Conservation (phyloP, 2,113 vertebrate genomes). For the Perca fluviatilis region DNA sequence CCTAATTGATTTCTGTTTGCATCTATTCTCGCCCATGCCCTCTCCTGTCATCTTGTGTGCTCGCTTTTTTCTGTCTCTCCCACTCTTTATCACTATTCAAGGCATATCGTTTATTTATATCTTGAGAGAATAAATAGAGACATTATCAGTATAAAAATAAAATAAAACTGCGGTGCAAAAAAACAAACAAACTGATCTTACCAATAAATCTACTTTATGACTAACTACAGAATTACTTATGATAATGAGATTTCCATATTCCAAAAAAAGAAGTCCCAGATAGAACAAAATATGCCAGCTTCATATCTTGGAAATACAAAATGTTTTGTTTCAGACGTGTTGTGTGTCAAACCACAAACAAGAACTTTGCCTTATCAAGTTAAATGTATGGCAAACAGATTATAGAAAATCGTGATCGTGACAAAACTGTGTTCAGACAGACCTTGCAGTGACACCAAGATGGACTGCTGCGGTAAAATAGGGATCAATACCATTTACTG, state of each 20-base stretch:
- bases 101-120: not conserved
- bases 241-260: not conserved
- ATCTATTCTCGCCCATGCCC: not conserved
- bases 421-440: not conserved
- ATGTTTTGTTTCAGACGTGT: not conserved
- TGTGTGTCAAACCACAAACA: not conserved
- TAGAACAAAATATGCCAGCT: not conserved
- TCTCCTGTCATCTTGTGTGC: not conserved
- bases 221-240: not conserved
- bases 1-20: not conserved
- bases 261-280: not conserved
- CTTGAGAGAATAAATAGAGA: slow-evolving; percentile 5
- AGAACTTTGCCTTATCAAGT: not conserved
- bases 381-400: not conserved
- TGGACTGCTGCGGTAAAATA: not conserved
- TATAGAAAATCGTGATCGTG: not conserved
- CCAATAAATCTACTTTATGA: slow-evolving; percentile 4
- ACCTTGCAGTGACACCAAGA: not conserved
- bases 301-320: not conserved
- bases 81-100: not conserved
- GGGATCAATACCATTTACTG: not conserved
- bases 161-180: not conserved
- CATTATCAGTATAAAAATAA: not conserved
- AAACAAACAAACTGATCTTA: not conserved
- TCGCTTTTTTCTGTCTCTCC: not conserved